Conservation (phyloP, 2,888 invertebrate genomes). For the Blastobasis adustella region DNA sequence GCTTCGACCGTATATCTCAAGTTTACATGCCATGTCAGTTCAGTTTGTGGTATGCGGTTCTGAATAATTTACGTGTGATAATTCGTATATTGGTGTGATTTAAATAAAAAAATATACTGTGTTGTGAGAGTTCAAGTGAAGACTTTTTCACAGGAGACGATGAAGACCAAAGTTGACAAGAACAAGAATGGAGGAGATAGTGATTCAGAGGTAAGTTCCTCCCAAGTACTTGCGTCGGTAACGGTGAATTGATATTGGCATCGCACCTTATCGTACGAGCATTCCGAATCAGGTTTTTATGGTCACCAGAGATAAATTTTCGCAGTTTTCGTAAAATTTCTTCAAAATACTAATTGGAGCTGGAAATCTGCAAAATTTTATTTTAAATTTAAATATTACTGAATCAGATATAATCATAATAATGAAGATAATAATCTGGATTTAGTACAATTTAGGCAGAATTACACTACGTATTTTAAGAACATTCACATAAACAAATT, state of each 20-base stretch:
- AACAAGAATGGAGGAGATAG: slow-evolving; percentile 67
- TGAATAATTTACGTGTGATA: slow-evolving; percentile 58
- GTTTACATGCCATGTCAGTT: slow-evolving; percentile 60
- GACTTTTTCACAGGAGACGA: slow-evolving; percentile 67
- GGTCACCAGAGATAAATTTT: too few species aligned
- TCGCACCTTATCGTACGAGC: neutral
- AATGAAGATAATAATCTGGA: too few species aligned
- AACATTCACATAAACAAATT: too few species aligned
- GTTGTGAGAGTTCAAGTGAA: slow-evolving; percentile 55
- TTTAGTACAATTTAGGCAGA: too few species aligned
- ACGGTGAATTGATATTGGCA: slow-evolving; percentile 16
- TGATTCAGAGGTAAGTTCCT: slow-evolving; percentile 71
- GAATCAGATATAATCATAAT: too few species aligned
- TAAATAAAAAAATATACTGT: slow-evolving; percentile 32
- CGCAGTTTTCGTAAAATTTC: too few species aligned
- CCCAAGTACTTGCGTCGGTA: slow-evolving; percentile 7
- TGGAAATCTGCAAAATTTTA: too few species aligned
- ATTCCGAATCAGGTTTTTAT: slow-evolving; percentile 11
- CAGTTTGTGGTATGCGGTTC: slow-evolving; percentile 51
- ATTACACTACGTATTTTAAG: too few species aligned
- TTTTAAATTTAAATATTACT: too few species aligned
- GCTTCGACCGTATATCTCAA: slow-evolving; percentile 26
- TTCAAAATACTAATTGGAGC: too few species aligned
- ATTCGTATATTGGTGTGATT: slow-evolving; percentile 46
- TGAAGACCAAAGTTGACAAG: slow-evolving; percentile 76